Conservation (phyloP, 2,888 invertebrate species). For the Euspilapteryx auroguttella region DNA sequence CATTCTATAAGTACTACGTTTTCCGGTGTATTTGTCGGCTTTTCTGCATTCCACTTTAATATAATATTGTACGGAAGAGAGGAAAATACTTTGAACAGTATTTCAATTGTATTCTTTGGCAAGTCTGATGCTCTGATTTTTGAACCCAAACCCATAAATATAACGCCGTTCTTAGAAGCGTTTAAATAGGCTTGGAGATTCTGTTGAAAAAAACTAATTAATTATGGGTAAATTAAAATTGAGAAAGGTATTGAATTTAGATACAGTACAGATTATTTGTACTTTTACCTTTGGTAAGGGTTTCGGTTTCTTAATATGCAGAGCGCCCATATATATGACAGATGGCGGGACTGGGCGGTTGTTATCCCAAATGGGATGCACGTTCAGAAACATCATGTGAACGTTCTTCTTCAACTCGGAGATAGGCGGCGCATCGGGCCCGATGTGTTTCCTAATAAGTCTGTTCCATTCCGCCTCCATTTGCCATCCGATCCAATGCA, state of each 20-base stretch:
- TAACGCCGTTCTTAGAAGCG: slow-evolving; percentile 2
- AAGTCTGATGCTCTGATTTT: slow-evolving; percentile 2
- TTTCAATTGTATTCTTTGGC: neutral
- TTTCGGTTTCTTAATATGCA: slow-evolving; percentile 2
- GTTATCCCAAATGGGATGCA: slow-evolving; percentile 5
- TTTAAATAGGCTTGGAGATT: slow-evolving; percentile 1
- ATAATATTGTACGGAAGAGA: slow-evolving; percentile 4
- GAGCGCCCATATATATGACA: slow-evolving; percentile 3
- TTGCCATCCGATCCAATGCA: too few relatives aligned
- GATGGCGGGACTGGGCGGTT: slow-evolving; percentile 4
- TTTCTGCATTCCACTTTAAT: slow-evolving; percentile 3
- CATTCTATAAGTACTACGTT: slow-evolving; percentile 1
- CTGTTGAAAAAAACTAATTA: neutral
- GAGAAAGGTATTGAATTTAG: neutral
- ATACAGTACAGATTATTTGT: neutral
- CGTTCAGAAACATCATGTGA: slow-evolving; percentile 4
- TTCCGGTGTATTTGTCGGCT: neutral
- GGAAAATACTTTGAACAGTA: slow-evolving; percentile 1
- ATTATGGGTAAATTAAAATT: neutral
- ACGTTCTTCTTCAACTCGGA: neutral
- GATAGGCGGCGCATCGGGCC: neutral
- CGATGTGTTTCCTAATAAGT: slow-evolving; percentile 1
- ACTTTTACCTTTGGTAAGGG: slow-evolving; percentile 1
- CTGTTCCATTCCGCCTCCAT: neutral
- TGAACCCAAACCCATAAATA: slow-evolving; percentile 4